Conservation (phyloP, 2,113 vertebrate genomes). For the Chascanopsetta lugubris region DNA sequence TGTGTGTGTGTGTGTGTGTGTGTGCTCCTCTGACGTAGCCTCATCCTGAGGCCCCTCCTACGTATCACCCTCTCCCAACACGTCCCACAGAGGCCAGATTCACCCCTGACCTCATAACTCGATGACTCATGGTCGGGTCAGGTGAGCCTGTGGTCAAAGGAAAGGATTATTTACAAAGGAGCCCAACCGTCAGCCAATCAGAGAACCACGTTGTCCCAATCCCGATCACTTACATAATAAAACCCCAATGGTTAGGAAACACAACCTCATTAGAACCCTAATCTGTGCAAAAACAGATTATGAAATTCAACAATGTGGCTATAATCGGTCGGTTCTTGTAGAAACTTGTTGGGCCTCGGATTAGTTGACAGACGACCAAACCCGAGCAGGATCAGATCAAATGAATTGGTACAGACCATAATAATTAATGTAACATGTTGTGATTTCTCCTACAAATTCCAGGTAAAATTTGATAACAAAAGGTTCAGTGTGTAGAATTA, state of each 20-base stretch:
- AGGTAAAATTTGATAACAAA: no score
- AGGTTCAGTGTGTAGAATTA: no score
- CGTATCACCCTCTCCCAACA: slow-evolving; percentile 23
- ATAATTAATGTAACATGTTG: no score
- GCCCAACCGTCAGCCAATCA: slow-evolving; percentile 3
- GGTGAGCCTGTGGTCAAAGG: slow-evolving; percentile 55
- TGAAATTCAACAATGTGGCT: slow-evolving; percentile 37
- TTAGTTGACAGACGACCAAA: neutral
- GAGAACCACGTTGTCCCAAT: slow-evolving; percentile 38
- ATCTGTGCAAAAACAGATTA: slow-evolving; percentile 47
- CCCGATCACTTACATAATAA: slow-evolving; percentile 65
- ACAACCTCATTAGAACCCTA: slow-evolving; percentile 42
- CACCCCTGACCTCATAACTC: slow-evolving; percentile 53
- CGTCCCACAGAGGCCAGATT: slow-evolving; percentile 32
- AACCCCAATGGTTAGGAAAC: slow-evolving; percentile 50
- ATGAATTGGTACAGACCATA: neutral
- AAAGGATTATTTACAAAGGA: slow-evolving; percentile 34
- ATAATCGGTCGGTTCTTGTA: slow-evolving; percentile 17
- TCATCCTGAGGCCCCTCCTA: slow-evolving; percentile 47
- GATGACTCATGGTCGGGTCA: slow-evolving; percentile 54
- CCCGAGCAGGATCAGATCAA: neutral
- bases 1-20: neutral
- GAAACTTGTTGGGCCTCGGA: neutral
- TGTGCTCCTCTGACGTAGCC: slow-evolving; percentile 42
- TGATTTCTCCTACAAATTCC: no score